These are phyloP conservation scores for Theocolax elegans DNA, from an alignment of 1,140 invertebrate species.

Conservation along the genomic window DNA sequence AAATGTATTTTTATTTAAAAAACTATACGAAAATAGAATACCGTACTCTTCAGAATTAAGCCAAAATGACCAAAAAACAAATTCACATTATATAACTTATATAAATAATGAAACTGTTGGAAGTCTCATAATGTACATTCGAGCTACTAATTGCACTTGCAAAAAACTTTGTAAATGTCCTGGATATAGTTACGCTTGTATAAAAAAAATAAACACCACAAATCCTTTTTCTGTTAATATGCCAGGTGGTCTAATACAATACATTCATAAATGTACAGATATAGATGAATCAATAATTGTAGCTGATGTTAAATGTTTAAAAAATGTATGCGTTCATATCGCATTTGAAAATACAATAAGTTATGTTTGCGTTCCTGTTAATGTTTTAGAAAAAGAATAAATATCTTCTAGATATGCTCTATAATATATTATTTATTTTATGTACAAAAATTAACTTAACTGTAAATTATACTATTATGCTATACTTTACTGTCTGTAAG, in stretches of 20 bases:
- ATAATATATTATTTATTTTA: no score
- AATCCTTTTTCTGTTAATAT: neutral
- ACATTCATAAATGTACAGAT: neutral
- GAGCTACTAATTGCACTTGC: neutral
- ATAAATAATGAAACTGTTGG: neutral
- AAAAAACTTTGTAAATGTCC: neutral
- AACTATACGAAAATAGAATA: constrained; percentile 7
- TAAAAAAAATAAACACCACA: neutral
- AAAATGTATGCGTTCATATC: neutral
- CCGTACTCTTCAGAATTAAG: neutral
- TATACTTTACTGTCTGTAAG: no score
- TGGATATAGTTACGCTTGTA: neutral
- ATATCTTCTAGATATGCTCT: no score
- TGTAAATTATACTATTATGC: no score
- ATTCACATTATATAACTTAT: neutral
- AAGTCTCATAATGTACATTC: neutral
- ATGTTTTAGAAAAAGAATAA: neutral
- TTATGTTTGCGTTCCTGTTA: neutral
- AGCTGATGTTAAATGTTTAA: neutral
- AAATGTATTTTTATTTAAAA: neutral
- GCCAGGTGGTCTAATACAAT: neutral
- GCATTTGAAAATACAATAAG: neutral
- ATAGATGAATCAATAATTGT: neutral
- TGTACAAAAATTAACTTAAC: no score
- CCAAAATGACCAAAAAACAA: constrained; percentile 1